phyloP scores from a whole-genome alignment of 2,888 invertebrate species.

The Macrophya alboannulata region DNA sequence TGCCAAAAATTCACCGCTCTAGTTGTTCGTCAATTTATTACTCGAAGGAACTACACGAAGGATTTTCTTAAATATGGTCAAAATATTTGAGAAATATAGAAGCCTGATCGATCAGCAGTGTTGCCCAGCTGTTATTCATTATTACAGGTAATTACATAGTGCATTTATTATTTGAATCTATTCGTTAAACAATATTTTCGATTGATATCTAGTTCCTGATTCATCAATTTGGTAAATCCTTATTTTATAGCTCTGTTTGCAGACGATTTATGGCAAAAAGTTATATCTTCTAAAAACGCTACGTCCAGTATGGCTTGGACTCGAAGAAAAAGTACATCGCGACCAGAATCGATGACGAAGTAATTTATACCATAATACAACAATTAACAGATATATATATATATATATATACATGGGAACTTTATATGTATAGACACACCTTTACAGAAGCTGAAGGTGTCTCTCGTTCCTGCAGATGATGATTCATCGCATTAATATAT shows the following conservation, averaged over 20 bases:
- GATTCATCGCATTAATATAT: background rate
- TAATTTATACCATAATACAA: background rate
- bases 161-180: background rate
- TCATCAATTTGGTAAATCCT: background rate
- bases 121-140: background rate
- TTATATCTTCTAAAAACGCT: background rate
- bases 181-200: background rate
- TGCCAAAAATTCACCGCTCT: background rate
- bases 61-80: background rate
- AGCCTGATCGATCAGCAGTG: background rate
- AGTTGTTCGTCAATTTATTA: background rate
- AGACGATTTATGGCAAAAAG: background rate
- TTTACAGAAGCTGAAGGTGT: background rate
- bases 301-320: background rate
- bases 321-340: conserved; percentile 10
- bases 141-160: conserved; percentile 10
- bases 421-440: background rate
- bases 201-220: background rate
- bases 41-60: background rate
- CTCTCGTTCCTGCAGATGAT: background rate
- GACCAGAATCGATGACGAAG: background rate
- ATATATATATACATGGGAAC: too few relatives aligned
- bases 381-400: background rate
- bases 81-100: background rate
- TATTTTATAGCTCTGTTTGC: background rate